Evolutionary conservation across 2,888 invertebrate genomes (phyloP).

Genomic region (Sisyra terminalis): DNA sequence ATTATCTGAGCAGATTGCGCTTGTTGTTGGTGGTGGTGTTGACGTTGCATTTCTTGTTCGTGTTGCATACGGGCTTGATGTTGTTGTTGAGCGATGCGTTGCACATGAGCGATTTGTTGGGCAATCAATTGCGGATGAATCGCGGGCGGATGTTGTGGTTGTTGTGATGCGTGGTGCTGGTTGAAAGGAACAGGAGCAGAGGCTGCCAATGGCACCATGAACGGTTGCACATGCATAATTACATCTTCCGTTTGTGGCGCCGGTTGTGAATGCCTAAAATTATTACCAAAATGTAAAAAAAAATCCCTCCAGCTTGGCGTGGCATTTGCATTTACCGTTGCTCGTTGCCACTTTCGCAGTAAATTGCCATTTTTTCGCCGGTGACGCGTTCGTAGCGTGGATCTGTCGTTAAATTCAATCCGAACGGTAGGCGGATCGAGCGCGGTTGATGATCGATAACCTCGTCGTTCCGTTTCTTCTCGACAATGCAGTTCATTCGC

Average conservation of each 20-base stretch:
- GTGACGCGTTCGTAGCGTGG: conserved; percentile 55
- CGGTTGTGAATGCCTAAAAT: conserved; percentile 9
- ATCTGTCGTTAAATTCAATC: conserved; percentile 50
- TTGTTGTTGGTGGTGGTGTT: conserved; percentile 17
- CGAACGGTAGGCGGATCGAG: conserved; percentile 44
- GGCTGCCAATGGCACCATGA: conserved; percentile 26
- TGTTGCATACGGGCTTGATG: conserved; percentile 22
- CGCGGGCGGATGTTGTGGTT: conserved; percentile 12
- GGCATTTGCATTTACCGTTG: conserved; percentile 35
- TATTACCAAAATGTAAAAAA: neutral
- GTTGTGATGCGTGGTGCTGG: conserved; percentile 16
- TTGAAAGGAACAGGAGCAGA: conserved; percentile 21
- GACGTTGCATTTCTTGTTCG: conserved; percentile 20
- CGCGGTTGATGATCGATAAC: conserved; percentile 59
- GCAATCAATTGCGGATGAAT: conserved; percentile 7
- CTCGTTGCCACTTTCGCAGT: conserved; percentile 68
- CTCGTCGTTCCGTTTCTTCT: conserved; percentile 70
- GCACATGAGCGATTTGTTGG: conserved; percentile 7
- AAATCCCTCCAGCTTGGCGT: neutral
- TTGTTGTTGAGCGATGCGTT: conserved; percentile 22
- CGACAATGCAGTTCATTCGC: conserved; percentile 81
- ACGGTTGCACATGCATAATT: conserved; percentile 27
- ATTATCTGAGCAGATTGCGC: conserved; percentile 22
- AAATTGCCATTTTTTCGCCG: conserved; percentile 75
- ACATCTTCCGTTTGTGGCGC: conserved; percentile 17